phyloP scores from a whole-genome alignment of 2,797 vertebrate species.

The Pitangus sulphuratus region DNA sequence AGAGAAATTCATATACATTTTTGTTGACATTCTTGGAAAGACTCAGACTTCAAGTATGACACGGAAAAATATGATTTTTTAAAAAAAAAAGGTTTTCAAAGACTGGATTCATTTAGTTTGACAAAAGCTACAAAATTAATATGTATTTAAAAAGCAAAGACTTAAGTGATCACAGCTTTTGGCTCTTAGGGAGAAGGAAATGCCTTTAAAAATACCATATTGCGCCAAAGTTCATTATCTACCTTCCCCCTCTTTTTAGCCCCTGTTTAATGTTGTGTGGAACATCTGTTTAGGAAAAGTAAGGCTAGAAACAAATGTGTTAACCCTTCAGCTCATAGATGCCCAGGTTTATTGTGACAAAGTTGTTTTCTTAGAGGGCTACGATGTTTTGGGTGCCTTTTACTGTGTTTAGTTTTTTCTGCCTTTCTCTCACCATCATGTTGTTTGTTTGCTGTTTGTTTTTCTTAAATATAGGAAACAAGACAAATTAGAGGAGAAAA shows the following conservation, averaged over 20 bases:
- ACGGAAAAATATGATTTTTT: slow-evolving; percentile 13
- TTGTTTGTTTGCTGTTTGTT: not conserved
- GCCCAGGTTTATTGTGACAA: not conserved
- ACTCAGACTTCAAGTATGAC: slow-evolving; percentile 47
- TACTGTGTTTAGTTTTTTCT: not conserved
- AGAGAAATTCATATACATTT: slow-evolving; percentile 37
- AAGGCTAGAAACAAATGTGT: slow-evolving; percentile 36
- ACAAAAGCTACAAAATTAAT: slow-evolving; percentile 75
- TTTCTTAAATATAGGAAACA: not conserved
- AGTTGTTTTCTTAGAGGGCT: not conserved
- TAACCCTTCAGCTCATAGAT: slow-evolving; percentile 29
- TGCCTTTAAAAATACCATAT: slow-evolving; percentile 72
- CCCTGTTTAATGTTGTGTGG: slow-evolving; percentile 56
- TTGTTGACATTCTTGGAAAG: slow-evolving; percentile 45
- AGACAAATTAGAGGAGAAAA: not conserved
- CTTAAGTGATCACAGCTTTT: slow-evolving; percentile 67
- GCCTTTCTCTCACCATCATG: not conserved
- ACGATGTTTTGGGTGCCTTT: not conserved
- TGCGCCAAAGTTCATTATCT: slow-evolving; percentile 27
- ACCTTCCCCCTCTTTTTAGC: not conserved
- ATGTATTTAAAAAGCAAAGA: slow-evolving; percentile 63
- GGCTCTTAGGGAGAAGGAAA: slow-evolving; percentile 72
- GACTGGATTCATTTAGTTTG: slow-evolving; percentile 75
- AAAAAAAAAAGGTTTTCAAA: slow-evolving; percentile 17
- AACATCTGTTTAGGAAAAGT: slow-evolving; percentile 55